Conservation (phyloP, 2,113 vertebrate species). For the Argyrosomus japonicus region DNA sequence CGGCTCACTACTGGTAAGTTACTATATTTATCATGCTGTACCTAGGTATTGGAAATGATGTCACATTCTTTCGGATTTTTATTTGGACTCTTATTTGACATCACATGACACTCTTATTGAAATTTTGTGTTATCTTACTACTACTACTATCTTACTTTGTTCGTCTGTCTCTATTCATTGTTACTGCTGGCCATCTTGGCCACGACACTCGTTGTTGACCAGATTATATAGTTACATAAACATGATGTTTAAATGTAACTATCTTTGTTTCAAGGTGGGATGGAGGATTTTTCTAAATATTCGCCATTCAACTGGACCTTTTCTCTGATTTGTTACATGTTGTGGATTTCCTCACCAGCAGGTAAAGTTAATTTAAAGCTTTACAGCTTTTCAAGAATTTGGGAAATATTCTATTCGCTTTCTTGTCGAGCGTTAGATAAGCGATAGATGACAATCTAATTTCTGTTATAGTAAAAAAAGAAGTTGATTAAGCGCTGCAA, state of each 20-base stretch:
- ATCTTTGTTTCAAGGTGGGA: conserved; percentile 49
- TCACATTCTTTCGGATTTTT: not conserved
- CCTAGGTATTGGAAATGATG: not conserved
- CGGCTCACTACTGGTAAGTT: conserved; percentile 32
- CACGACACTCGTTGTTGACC: not conserved
- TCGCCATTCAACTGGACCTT: conserved; percentile 4
- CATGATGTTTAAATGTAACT: not conserved
- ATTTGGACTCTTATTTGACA: not conserved
- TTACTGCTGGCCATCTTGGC: not conserved
- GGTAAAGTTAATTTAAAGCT: conserved; percentile 40
- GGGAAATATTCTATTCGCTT: not conserved
- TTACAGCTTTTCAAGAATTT: not conserved
- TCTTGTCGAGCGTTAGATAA: not conserved
- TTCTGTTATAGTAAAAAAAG: not conserved
- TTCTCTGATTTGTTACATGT: conserved; percentile 42
- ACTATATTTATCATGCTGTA: not conserved
- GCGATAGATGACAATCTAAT: not conserved
- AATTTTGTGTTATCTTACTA: not conserved
- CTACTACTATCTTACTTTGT: too few species aligned
- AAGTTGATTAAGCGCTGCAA: not conserved
- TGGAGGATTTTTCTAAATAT: conserved; percentile 35
- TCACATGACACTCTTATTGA: too few species aligned
- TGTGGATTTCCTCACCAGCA: conserved; percentile 48
- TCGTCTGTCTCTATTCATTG: not conserved
- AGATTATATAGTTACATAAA: not conserved